Conservation (phyloP, 1,140 invertebrate species). For the Geopemphigus sp. region DNA sequence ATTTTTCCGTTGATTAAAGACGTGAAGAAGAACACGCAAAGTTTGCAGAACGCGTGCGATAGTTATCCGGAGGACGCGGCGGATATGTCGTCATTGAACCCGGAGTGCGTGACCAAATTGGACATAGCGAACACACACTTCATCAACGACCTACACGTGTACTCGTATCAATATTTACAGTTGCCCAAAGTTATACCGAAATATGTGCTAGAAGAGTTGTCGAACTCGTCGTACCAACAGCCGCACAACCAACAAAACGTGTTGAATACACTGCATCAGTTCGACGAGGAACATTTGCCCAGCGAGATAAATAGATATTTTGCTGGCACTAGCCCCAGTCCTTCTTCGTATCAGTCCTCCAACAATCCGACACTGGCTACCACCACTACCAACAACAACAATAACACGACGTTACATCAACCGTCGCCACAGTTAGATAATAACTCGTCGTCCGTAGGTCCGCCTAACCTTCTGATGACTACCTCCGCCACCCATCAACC, state of each 20-base stretch:
- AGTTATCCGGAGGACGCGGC: constrained; percentile 2
- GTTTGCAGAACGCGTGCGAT: constrained; percentile 13
- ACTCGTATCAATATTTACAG: constrained; percentile 42
- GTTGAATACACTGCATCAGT: constrained; percentile 8
- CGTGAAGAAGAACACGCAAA: constrained; percentile 1
- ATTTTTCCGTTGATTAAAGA: constrained; percentile 24
- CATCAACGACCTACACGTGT: background rate
- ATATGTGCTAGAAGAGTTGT: constrained; percentile 29
- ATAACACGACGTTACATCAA: constrained; percentile 2
- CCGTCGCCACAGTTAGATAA: background rate
- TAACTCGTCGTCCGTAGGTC: background rate
- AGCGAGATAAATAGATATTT: constrained; percentile 27
- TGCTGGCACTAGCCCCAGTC: background rate
- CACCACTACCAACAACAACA: background rate
- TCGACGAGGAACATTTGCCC: constrained; percentile 16
- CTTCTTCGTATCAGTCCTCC: background rate
- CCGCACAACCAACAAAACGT: background rate
- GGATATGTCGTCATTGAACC: background rate
- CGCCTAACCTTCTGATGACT: too few species aligned
- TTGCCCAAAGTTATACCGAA: constrained; percentile 34
- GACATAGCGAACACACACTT: constrained; percentile 10
- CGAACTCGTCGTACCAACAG: constrained; percentile 3
- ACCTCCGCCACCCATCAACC: constrained; percentile 6
- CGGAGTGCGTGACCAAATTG: background rate
- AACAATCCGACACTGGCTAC: background rate